phyloP scores from a whole-genome alignment of 2,888 invertebrate genomes.

The Drosophila aldrichi region DNA sequence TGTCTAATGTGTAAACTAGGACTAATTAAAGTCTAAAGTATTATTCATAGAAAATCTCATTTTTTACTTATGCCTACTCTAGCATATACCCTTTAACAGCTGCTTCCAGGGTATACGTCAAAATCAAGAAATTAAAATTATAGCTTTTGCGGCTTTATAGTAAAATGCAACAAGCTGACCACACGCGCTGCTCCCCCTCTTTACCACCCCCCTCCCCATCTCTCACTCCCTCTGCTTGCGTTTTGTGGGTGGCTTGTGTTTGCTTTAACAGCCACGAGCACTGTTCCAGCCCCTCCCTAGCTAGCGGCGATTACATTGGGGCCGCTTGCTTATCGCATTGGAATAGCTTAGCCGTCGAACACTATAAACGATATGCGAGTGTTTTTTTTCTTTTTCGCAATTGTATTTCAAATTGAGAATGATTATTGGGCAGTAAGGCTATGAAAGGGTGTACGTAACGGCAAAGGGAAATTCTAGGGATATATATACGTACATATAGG shows the following conservation, averaged over 20 bases:
- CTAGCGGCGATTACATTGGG: constrained; percentile 4
- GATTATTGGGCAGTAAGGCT: constrained; percentile 24
- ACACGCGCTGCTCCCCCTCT: neutral
- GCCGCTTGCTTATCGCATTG: constrained; percentile 44
- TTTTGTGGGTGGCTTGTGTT: constrained; percentile 64
- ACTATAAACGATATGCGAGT: constrained; percentile 15
- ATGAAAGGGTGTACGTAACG: neutral
- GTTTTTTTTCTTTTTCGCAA: constrained; percentile 2
- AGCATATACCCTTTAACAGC: neutral
- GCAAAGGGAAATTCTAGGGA: neutral
- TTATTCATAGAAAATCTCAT: neutral
- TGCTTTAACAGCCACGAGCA: constrained; percentile 68
- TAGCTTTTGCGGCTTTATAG: constrained; percentile 24
- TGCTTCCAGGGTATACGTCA: neutral
- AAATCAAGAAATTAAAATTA: constrained; percentile 14
- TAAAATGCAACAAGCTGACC: constrained; percentile 32
- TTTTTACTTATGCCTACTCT: neutral
- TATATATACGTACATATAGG: too few species aligned
- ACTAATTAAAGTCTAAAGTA: too few species aligned
- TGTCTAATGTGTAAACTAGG: too few species aligned
- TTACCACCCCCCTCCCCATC: neutral
- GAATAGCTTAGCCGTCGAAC: constrained; percentile 26
- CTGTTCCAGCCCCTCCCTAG: neutral
- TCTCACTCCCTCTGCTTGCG: neutral
- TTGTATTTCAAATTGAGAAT: constrained; percentile 11